Percentiles rank a stretch among this genome's conserved stretches.
phyloP scores from a whole-genome alignment of 2,888 invertebrate species.

The Nemotelus pantherinus region DNA sequence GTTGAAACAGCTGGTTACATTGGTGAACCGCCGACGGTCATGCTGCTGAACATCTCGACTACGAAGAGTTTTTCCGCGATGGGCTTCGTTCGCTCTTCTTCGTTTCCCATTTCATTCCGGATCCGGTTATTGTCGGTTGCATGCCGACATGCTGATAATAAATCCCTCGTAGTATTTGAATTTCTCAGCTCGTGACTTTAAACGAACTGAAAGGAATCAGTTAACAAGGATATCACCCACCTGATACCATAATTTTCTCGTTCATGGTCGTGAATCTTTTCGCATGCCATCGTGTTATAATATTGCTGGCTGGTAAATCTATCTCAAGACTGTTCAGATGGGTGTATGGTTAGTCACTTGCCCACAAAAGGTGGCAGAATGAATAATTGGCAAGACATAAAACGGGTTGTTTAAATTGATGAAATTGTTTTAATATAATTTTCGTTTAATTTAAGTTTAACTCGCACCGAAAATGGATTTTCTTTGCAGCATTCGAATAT shows the following conservation, averaged over 20 bases:
- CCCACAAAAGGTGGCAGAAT: constrained; percentile 11
- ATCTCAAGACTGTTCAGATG: not conserved
- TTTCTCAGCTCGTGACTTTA: constrained; percentile 28
- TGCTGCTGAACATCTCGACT: not conserved
- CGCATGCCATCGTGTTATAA: not conserved
- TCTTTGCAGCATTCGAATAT: too few relatives aligned
- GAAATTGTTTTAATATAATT: constrained; percentile 32
- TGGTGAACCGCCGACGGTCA: not conserved
- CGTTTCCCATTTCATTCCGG: not conserved
- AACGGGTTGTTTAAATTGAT: not conserved
- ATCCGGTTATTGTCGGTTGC: not conserved
- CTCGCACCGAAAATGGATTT: too few relatives aligned
- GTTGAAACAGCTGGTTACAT: not conserved
- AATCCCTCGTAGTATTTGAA: constrained; percentile 32
- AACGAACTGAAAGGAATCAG: constrained; percentile 30
- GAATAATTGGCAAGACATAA: not conserved
- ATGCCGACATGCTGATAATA: constrained; percentile 24
- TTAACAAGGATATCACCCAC: constrained; percentile 30
- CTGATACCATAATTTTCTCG: constrained; percentile 3
- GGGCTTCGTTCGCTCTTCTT: constrained; percentile 2
- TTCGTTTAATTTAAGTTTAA: too few relatives aligned
- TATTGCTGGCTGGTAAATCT: not conserved
- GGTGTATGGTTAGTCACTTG: too few relatives aligned
- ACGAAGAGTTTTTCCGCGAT: not conserved
- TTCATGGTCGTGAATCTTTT: not conserved